Base-by-base conservation (phyloP, 2,888 invertebrate genomes). In the Endomychus coccineus region DNA sequence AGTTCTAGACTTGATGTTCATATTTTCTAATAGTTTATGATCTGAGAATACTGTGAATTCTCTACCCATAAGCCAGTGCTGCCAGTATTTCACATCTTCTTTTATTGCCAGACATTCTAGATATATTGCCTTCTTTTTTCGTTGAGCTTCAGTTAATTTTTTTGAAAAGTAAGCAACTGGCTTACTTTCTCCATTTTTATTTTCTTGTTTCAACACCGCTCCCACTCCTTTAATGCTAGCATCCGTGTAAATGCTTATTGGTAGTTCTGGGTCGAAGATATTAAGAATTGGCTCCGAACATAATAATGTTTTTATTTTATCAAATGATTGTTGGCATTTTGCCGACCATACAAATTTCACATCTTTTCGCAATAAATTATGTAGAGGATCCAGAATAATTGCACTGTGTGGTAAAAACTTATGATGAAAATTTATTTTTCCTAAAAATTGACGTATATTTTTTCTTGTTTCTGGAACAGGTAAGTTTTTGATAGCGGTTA, bases 91-190 rank as follows among this genome's bases (percentile, higher is more conserved):
- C 23, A 51, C 25, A 13, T 45, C 44, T 38, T 51, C 46, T 36
- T 49, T 48, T 3, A 50, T 50, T 13, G 49, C 45, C 25, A 49
- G 17, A 16, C 49, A 51, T 44, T 52, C 48, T 16, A 51, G 27
- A 34, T 46, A 46, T 19, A 51, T 45, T 14, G 48, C 47, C 39
- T 48, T 50, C 39, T 45, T 44, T 14, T 34, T 48, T 46, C n/a
- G 49, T 15, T 48, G 38, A 16, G 41, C 34, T 23, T 27, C 42
- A 34, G 27, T 44, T 15, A 35, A 24, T 39, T 44, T 39, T 29
- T 29, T 44, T 27, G 39, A 35, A 17, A 44, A 44, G 16, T 37
- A 36, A 15, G 41, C 39, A 21, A 40, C 40, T 12, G 43, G 37
- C 37, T 43, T 37, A 24, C 17, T 15, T 7, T 34, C 28, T 7